phyloP scores from a whole-genome alignment of 2,797 vertebrate genomes.

The Hypotaenidia philippensis region DNA sequence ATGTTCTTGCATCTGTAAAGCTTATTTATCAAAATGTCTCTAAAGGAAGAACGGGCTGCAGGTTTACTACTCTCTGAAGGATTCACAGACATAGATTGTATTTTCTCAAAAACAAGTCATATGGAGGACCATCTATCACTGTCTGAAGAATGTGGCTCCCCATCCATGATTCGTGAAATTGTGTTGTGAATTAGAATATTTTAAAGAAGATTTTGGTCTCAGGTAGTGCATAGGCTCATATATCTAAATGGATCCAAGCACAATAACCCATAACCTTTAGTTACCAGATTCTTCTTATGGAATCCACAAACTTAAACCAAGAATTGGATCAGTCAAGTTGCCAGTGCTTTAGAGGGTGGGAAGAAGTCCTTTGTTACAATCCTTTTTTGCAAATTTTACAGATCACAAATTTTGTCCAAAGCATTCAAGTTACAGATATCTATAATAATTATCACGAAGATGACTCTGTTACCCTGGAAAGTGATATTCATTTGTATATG shows the following conservation, averaged over 20 bases:
- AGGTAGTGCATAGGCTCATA: not conserved
- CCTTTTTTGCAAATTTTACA: not conserved
- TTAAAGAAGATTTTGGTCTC: not conserved
- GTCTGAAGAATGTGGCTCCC: not conserved
- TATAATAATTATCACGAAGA: fast-evolving
- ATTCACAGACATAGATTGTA: not conserved
- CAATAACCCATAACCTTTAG: not conserved
- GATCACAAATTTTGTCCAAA: not conserved
- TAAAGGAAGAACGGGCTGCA: not conserved
- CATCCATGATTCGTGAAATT: not conserved
- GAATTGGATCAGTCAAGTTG: not conserved
- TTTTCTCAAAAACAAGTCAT: not conserved
- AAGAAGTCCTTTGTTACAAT: not conserved
- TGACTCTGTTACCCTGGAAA: not conserved
- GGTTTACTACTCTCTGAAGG: not conserved
- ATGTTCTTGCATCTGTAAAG: not conserved
- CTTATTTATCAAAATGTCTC: not conserved
- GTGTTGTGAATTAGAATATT: not conserved
- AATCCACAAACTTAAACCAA: not conserved
- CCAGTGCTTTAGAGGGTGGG: not conserved
- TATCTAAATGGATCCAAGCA: not conserved
- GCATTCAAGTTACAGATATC: not conserved
- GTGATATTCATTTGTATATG: not conserved
- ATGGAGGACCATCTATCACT: not conserved
- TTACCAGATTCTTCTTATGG: not conserved